Conservation (phyloP, 2,888 invertebrate genomes). For the Salticus scenicus region DNA sequence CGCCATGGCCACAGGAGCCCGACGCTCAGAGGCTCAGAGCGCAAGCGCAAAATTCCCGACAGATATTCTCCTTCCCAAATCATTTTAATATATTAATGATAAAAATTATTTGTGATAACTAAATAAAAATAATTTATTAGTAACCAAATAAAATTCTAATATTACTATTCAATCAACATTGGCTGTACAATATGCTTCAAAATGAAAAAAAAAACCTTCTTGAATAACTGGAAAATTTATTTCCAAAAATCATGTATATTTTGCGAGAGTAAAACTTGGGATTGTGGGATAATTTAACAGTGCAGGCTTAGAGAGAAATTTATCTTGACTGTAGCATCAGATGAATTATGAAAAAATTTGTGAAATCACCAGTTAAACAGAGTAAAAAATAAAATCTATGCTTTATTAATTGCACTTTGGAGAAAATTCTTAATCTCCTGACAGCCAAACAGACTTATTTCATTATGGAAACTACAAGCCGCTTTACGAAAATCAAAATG, state of each 20-base stretch:
- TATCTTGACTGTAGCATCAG: too few species aligned
- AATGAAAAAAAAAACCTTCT: neutral
- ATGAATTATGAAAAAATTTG: too few species aligned
- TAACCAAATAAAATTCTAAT: too few species aligned
- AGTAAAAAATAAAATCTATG: constrained; percentile 57
- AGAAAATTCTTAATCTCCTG: neutral
- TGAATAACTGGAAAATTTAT: neutral
- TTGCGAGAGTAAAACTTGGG: constrained; percentile 49
- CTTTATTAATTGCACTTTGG: neutral
- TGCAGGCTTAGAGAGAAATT: too few species aligned
- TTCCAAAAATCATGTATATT: neutral
- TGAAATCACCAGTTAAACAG: too few species aligned
- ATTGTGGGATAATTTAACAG: constrained; percentile 66
- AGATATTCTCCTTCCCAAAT: constrained; percentile 1
- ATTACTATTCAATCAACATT: too few species aligned
- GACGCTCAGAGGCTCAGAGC: constrained; percentile 27
- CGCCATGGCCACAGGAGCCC: constrained; percentile 62
- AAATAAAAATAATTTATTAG: too few species aligned
- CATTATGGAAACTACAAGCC: constrained; percentile 37
- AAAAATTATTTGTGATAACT: too few species aligned
- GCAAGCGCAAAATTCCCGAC: constrained; percentile 31
- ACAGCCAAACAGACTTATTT: too few species aligned
- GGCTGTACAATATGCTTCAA: too few species aligned
- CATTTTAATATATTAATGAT: neutral
- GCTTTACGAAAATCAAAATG: constrained; percentile 34